Base-by-base conservation (phyloP, 2,797 vertebrate genomes). In the Synaphobranchus kaupii region DNA sequence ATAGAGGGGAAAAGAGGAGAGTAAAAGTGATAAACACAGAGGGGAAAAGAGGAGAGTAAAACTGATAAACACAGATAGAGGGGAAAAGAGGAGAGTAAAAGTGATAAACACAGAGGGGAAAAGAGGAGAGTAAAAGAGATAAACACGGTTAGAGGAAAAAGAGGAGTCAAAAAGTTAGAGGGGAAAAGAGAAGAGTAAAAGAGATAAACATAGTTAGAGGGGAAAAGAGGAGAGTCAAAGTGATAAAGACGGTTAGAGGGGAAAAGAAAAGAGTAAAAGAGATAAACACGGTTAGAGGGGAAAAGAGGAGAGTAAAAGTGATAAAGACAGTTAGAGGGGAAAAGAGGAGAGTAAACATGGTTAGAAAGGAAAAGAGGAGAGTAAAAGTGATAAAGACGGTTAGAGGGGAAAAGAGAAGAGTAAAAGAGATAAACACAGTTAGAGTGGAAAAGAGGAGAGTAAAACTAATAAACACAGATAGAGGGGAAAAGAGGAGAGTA, bases 161-260 rank as follows among this genome's bases (percentile, higher is more conserved):
- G 56, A 3, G 34, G 71, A n/a, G n/a, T n/a, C n/a, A n/a, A n/a
- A n/a, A n/a, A n/a, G n/a, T n/a, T n/a, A 20, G 56, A 58, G 56
- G 17, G 13, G 56, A 15, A 13, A 50, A 8, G 68, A 86, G 6
- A n/a, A 54, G 71, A 81, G 20, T 87, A 54, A 48, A 86, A 85
- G 22, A n/a, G n/a, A n/a, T n/a, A n/a, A n/a, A n/a, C n/a, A n/a
- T n/a, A n/a, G n/a, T n/a, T n/a, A 8, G 52, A 87, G 60, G 85
- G 39, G 47, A n/a, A n/a, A n/a, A n/a, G 66, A 86, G 3, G 47
- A 52, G n/a, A n/a, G n/a, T 6, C 20, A 44, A 39, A n/a, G 31
- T 44, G 39, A 25, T 2, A 47, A 34, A 25, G 48, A 47, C 4
- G 47, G 82, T 84, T n/a, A 31, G 58, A 56, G 73, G 47, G n/a